Evolutionary conservation across 2,797 vertebrate genomes (phyloP).

Genomic region (Cynopterus sphinx): DNA sequence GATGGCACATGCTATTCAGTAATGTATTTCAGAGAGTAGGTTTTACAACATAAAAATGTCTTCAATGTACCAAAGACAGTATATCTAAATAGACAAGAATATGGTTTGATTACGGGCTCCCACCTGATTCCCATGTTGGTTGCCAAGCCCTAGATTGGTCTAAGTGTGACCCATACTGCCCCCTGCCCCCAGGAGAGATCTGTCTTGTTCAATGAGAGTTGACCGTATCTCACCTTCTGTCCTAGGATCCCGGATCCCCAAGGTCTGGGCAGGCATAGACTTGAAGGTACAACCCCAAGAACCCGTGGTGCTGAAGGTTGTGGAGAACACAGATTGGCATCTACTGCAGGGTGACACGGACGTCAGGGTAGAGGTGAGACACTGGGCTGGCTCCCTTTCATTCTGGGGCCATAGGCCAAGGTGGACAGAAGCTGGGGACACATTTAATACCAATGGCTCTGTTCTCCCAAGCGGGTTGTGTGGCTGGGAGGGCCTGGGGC

Average conservation of each 20-base stretch:
- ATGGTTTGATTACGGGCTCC: background rate
- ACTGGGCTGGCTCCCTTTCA: background rate
- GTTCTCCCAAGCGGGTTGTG: background rate
- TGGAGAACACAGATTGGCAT: constrained; percentile 88
- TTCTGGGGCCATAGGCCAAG: background rate
- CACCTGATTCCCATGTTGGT: background rate
- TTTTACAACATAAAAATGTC: constrained; percentile 14
- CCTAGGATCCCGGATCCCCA: constrained; percentile 86
- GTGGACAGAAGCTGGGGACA: background rate
- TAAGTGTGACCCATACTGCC: background rate
- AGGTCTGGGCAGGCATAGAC: constrained; percentile 87
- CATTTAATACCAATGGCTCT: background rate
- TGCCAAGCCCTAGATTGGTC: background rate
- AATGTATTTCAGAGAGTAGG: constrained; percentile 21
- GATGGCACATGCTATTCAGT: background rate
- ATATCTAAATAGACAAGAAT: background rate
- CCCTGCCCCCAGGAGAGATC: background rate
- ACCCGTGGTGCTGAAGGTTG: constrained; percentile 87
- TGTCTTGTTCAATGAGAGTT: background rate
- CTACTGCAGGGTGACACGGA: constrained; percentile 82
- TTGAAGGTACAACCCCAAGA: constrained; percentile 92
- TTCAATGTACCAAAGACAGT: background rate
- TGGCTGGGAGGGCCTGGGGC: background rate
- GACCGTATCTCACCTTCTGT: background rate
- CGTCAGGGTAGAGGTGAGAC: constrained; percentile 87